Conservation (phyloP, 2,113 vertebrate species). For the Lepus europaeus region DNA sequence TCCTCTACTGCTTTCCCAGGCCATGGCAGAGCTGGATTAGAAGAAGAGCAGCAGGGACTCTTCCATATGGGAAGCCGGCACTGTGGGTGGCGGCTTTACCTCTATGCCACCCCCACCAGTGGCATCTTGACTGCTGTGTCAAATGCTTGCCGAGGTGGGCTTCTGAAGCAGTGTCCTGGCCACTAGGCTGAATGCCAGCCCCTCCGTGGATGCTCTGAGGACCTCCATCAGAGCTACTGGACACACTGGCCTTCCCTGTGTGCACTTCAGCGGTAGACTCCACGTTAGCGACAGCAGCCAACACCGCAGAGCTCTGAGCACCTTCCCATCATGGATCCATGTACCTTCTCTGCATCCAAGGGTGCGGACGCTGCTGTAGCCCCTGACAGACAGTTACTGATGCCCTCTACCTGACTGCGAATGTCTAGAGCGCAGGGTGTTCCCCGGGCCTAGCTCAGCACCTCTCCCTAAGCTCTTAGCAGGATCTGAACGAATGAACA, state of each 20-base stretch:
- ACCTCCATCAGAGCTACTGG: background rate
- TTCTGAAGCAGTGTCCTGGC: no score
- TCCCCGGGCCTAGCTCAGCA: background rate
- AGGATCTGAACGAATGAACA: slow-evolving; percentile 42
- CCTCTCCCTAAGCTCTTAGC: background rate
- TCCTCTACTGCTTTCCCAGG: no score
- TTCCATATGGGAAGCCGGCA: no score
- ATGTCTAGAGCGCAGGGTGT: slow-evolving; percentile 3
- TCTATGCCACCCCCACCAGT: no score
- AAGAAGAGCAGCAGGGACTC: no score
- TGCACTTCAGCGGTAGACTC: background rate
- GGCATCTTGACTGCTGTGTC: no score
- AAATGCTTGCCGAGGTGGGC: no score
- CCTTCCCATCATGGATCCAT: slow-evolving; percentile 25
- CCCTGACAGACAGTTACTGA: background rate
- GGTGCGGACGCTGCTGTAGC: background rate
- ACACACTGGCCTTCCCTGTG: slow-evolving; percentile 15
- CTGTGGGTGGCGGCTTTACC: no score
- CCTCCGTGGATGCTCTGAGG: background rate
- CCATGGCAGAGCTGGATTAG: no score
- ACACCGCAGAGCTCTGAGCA: slow-evolving; percentile 46
- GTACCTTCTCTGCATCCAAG: slow-evolving; percentile 29
- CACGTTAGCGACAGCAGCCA: slow-evolving; percentile 25
- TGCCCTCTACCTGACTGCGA: background rate
- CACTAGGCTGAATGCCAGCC: no score